Percentiles rank a stretch among this genome's conserved stretches.
Conservation (phyloP, 2,888 invertebrate genomes). For the Linyphia triangularis region DNA sequence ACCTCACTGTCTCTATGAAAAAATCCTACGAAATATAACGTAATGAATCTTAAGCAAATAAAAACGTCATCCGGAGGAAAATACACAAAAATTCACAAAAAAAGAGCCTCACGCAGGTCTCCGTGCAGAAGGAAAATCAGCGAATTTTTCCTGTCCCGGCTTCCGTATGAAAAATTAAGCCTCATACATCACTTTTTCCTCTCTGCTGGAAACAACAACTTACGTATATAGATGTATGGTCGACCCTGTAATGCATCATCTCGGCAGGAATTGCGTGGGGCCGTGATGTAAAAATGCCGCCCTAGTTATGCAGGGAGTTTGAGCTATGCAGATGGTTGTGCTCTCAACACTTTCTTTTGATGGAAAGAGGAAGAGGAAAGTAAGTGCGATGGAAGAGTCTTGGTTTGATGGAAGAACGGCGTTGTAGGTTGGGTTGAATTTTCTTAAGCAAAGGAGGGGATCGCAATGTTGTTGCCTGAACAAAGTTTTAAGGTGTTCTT, state of each 20-base stretch:
- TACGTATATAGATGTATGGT: not conserved
- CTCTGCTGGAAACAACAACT: not conserved
- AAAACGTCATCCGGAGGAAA: constrained; percentile 41
- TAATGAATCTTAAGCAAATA: constrained; percentile 8
- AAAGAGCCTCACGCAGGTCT: constrained; percentile 13
- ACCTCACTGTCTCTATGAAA: not conserved
- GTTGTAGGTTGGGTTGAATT: not conserved
- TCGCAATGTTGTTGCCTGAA: too few species aligned
- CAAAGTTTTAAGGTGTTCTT: too few species aligned
- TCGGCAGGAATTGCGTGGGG: constrained; percentile 19
- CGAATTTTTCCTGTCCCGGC: constrained; percentile 25
- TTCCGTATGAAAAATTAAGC: constrained; percentile 37
- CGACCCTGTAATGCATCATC: constrained; percentile 29
- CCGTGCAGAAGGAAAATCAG: constrained; percentile 9
- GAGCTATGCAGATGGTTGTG: constrained; percentile 8
- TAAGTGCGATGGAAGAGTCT: not conserved
- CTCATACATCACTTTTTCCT: constrained; percentile 32
- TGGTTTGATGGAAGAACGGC: not conserved
- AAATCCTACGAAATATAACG: not conserved
- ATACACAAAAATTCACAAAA: too few species aligned
- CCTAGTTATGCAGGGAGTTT: not conserved
- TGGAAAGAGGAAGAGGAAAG: too few species aligned
- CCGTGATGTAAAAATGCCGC: not conserved
- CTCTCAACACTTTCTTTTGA: constrained; percentile 28
- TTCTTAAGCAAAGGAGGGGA: not conserved